Base-by-base conservation (phyloP, 2,888 invertebrate genomes). In the Tanytarsus gracilentus region DNA sequence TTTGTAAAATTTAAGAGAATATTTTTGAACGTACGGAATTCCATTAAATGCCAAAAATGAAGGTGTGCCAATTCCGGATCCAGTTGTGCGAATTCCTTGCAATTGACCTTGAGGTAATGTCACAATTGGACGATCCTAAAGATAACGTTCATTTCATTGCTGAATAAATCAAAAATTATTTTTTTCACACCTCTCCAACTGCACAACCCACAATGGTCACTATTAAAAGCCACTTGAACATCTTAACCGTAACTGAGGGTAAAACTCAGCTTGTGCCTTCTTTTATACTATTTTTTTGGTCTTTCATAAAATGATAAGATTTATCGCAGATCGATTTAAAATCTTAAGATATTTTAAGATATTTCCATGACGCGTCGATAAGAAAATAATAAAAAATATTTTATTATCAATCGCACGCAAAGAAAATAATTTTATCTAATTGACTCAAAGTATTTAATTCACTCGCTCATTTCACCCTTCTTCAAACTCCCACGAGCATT, bases 1-100 rank as follows among this genome's bases (percentile, higher is more conserved):
- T 6, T 36, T 36, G 36, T 36, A 14, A 16, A 36, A 6, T 30
- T 36, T 11, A 36, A 36, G n/a, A 14, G 5, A 36, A 14, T 36
- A 14, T 9, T 6, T 36, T 23, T 23, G 21, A 23, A 23, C 63
- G 39, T 61, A 63, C 5, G 63, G 63, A 39, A 63, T 63, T 21
- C 63, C 63, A 39, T 58, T 56, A 25, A 60, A 62, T 6, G 53
- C 60, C 14, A 53, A 55, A 39, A 52, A 62, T n/a, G 18, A 25
- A 2, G 39, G 23, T 39, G 39, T 39, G 2, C 23, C 9, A 1
- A 55, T 16, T 6, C 55, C 55, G 2, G 55, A 33, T 1, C n/a
- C n/a, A 21, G 48, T 30, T 4, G 33, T 18, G n/a, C 40, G 2
- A 4, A 58, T 58, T 27, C 58, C 58, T 23, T 58, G 58, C 21